Evolutionary conservation across 2,113 vertebrate genomes (phyloP).

Genomic region (Orthonyx spaldingii): DNA sequence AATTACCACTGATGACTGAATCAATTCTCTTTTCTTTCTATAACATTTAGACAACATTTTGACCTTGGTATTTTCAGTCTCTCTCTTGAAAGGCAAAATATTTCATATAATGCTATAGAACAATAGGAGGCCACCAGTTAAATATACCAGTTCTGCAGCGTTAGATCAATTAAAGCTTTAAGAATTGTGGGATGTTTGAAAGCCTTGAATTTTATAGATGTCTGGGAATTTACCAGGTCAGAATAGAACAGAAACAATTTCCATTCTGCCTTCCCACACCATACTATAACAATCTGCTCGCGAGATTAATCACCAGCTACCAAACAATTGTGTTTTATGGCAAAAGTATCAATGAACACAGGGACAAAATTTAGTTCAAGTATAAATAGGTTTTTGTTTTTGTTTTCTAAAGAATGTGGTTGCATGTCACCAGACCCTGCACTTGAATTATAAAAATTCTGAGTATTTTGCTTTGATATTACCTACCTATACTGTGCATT

Average conservation of each 20-base stretch:
- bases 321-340: neutral
- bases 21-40: neutral
- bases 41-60: neutral
- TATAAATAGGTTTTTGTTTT: neutral
- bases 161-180: neutral
- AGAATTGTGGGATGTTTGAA: neutral
- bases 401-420: neutral
- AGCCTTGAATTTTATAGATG: neutral
- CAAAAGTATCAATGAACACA: neutral
- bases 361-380: neutral
- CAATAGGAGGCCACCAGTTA: conserved; percentile 53
- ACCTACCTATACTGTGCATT: neutral
- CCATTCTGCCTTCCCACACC: neutral
- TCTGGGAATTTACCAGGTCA: neutral
- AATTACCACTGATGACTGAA: neutral
- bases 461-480: neutral
- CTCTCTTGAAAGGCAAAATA: neutral
- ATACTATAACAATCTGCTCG: neutral
- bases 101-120: conserved; percentile 21
- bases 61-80: neutral
- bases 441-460: neutral
- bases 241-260: neutral
- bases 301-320: neutral
- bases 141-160: neutral
- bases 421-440: neutral